Conservation (phyloP, 2,797 vertebrate genomes). For the Anguilla megastoma region DNA sequence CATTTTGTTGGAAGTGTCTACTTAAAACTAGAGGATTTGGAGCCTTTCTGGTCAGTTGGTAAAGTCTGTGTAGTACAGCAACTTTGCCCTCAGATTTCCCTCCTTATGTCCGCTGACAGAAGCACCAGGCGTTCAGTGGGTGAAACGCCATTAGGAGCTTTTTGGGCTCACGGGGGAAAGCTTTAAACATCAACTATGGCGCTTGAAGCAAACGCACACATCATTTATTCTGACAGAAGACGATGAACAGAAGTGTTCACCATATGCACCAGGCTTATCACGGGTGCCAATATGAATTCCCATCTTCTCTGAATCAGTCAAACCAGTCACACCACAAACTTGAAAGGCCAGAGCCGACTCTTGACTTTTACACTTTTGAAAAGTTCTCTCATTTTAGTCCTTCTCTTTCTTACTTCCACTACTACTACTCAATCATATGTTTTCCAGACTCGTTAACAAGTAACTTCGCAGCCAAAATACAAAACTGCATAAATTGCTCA, state of each 20-base stretch:
- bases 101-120: neutral
- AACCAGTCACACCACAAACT: neutral
- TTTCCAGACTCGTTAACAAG: neutral
- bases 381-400: neutral
- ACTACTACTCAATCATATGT: neutral
- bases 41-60: neutral
- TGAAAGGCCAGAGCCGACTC: no score
- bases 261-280: neutral
- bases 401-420: neutral
- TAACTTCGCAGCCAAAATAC: neutral
- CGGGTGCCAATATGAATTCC: neutral
- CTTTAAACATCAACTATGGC: neutral
- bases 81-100: neutral
- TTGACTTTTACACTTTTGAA: neutral
- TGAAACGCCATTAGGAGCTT: neutral
- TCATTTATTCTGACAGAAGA: neutral
- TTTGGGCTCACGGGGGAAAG: neutral
- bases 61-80: neutral
- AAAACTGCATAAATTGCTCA: neutral
- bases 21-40: neutral
- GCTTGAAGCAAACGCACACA: neutral
- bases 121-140: neutral
- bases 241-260: neutral
- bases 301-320: neutral
- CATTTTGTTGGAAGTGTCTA: neutral